Evolutionary conservation across 2,888 invertebrate species (phyloP).

Genomic region (Chesias legatella): DNA sequence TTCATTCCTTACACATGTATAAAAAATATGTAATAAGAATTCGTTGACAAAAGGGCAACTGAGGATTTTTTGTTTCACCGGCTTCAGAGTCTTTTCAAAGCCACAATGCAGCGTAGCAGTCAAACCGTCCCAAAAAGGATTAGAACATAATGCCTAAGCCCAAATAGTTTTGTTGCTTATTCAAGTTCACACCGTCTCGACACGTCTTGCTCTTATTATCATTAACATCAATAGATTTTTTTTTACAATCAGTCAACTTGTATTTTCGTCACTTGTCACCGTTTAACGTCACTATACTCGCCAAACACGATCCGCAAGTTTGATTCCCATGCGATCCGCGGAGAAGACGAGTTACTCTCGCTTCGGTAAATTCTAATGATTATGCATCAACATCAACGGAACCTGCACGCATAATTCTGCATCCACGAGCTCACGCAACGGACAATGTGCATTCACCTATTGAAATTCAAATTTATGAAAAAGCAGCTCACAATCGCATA

Average conservation of each 20-base stretch:
- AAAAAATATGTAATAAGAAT: conserved; percentile 31
- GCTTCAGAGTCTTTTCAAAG: conserved; percentile 40
- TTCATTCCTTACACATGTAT: conserved; percentile 29
- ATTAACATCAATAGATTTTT: conserved; percentile 18
- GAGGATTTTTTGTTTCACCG: conserved; percentile 41
- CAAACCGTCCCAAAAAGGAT: conserved; percentile 45
- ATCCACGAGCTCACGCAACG: conserved; percentile 77
- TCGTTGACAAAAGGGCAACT: conserved; percentile 37
- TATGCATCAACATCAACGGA: conserved; percentile 74
- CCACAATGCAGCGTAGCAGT: conserved; percentile 40
- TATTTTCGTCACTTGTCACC: conserved; percentile 47
- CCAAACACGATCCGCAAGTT: conserved; percentile 50
- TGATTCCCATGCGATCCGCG: conserved; percentile 60
- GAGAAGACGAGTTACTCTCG: conserved; percentile 51
- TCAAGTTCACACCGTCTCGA: conserved; percentile 55
- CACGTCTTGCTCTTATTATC: conserved; percentile 51
- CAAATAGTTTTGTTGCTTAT: conserved; percentile 52
- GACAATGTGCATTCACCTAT: conserved; percentile 76
- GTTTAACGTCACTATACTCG: conserved; percentile 59
- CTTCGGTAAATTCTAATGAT: conserved; percentile 70
- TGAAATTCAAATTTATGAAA: conserved; percentile 67
- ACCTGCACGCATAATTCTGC: conserved; percentile 60
- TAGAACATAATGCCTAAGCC: conserved; percentile 50
- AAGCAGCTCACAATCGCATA: conserved; percentile 72
- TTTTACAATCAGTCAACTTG: conserved; percentile 20